These are phyloP conservation scores for Sycophila texana DNA, from an alignment of 2,888 invertebrate species.

Conservation along the genomic window DNA sequence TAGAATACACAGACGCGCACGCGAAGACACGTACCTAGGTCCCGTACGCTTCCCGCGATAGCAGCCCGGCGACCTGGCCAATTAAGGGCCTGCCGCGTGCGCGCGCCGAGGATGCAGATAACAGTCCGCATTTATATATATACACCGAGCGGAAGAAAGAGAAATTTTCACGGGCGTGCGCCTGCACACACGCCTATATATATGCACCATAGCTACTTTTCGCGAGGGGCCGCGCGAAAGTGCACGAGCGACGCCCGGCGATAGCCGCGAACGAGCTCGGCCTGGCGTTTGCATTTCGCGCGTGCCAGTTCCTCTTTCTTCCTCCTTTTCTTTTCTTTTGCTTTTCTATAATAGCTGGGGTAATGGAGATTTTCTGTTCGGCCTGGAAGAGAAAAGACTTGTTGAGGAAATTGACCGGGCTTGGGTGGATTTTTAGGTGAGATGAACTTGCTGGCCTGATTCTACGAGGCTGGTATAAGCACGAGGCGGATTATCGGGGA, in stretches of 20 bases:
- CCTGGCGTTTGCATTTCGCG: no score
- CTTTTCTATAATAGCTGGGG: not conserved
- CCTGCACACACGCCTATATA: not conserved
- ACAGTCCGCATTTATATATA: not conserved
- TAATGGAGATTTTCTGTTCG: no score
- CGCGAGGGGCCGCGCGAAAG: not conserved
- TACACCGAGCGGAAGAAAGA: not conserved
- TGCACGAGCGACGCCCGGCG: no score
- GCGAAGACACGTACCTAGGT: conserved; percentile 71
- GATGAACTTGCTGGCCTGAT: no score
- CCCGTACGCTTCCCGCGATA: conserved; percentile 74
- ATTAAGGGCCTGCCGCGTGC: conserved; percentile 49
- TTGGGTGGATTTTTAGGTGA: no score
- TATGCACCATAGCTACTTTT: not conserved
- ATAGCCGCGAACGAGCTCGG: no score
- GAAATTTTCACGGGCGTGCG: not conserved
- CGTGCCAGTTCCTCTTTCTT: no score
- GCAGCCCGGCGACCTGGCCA: conserved; percentile 50
- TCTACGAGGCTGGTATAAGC: no score
- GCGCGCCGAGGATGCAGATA: conserved; percentile 3
- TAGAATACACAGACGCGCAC: conserved; percentile 37
- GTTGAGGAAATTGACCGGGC: no score
- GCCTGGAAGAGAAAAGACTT: no score
- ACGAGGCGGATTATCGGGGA: no score
- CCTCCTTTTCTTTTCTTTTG: not conserved